Percentiles rank a stretch among this genome's conserved stretches.
These are phyloP conservation scores for Acanthurus tractus DNA, from an alignment of 2,797 vertebrate genomes.

Conservation along the genomic window DNA sequence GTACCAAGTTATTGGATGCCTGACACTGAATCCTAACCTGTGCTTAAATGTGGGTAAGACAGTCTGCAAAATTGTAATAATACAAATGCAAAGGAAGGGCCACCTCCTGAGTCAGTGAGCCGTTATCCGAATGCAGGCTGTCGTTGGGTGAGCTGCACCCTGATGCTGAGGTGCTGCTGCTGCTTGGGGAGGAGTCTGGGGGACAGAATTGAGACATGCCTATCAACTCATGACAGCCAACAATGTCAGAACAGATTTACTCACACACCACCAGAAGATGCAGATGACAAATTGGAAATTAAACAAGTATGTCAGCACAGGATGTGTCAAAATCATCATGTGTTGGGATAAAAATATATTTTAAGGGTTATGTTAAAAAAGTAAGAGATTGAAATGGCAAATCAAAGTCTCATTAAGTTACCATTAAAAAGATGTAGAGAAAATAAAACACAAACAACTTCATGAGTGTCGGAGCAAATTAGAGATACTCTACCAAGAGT, in stretches of 20 bases:
- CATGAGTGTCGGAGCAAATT: neutral
- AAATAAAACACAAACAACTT: constrained; percentile 16
- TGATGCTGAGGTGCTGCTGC: constrained; percentile 89
- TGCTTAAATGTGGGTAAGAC: neutral
- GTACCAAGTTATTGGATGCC: neutral
- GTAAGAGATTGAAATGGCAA: too few relatives aligned
- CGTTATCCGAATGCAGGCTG: constrained; percentile 86
- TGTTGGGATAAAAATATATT: neutral
- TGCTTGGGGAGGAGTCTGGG: constrained; percentile 91
- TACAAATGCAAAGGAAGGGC: neutral
- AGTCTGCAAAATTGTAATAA: neutral
- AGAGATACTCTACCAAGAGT: constrained; percentile 80
- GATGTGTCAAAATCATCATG: constrained; percentile 2
- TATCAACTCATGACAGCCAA: constrained; percentile 6
- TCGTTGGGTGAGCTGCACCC: constrained; percentile 91
- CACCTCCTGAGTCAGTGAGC: constrained; percentile 87
- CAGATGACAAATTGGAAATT: neutral
- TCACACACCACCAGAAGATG: neutral
- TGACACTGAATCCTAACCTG: neutral
- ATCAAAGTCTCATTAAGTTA: neutral
- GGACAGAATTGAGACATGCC: constrained; percentile 5
- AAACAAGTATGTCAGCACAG: neutral
- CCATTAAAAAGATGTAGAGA: neutral
- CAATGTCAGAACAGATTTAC: neutral
- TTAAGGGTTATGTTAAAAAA: too few relatives aligned